Evolutionary conservation across 2,797 vertebrate genomes (phyloP), one percentile per base, ranked within the genome.

Genomic region (Benthosema pterotum): DNA sequence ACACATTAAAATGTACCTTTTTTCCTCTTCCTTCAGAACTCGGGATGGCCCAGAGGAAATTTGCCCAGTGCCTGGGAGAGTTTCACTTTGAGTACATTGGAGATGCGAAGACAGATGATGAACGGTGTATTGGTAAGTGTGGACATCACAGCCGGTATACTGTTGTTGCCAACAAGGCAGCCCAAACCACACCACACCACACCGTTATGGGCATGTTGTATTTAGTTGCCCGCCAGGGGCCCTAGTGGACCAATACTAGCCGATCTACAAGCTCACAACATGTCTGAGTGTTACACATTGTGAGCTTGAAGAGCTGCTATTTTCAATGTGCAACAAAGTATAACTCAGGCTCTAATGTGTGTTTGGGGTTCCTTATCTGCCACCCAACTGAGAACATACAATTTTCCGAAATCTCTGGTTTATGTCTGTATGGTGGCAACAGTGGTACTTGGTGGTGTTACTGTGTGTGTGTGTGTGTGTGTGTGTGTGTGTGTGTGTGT

Each of bases 21-120:
- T 16, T 19, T 42, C 25, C 7, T 68, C 54, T 81, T 78, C 42
- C 90, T 91, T 18, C 86, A 99, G 97, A 91, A 79, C 94, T 99
- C 47, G 94, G 94, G 15, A 83, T 94, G 81, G 97, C 96, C 3
- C 98, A 99, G 87, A 89, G 94, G 47, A 99, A 98, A 90, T 99
- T 99, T 69, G 96, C 98, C 3, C 95, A 96, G 65, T 96, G 95
- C 47, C 91, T 99, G 58, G 93, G 95, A 66, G 97, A 99, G 63
- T 99, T 99, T 72, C 95, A 96, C 54, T 99, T 99, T 69, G 97
- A 99, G 79, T 99, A 97, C 78, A 97, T 99, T 0, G 98, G 98
- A 0, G 98, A 99, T 62, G 98, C 97, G 0, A 97, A 98, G 91
- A 99, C 98, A 0, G 96, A 99, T 1, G 98, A 99, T 42, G 98